Evolutionary conservation across 2,888 invertebrate genomes (phyloP), one percentile per base, ranked within the genome.

Genomic region (Drosophila gaucha): DNA sequence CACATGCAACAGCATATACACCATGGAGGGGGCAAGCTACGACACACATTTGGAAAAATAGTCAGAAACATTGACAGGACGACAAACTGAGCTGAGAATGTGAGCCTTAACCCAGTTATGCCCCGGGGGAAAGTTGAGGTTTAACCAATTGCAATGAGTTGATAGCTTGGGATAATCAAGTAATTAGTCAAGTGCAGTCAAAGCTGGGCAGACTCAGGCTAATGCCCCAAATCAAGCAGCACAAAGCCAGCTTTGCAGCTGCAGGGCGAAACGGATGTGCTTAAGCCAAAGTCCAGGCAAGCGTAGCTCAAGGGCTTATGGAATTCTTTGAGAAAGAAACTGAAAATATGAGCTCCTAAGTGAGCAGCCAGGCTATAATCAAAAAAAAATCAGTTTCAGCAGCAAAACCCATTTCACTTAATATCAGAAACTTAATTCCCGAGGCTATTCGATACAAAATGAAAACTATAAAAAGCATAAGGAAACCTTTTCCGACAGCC

Each of bases 1-100:
- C 64, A 69, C 51, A 44, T 72, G 41, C 58, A 63, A 51, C 58
- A 49, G 46, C 44, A 50, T 24, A 39, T 12, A 38, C 12, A 6
- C 38, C 22, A 41, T 14, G 3, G 8, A 2, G 39, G 8, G 22
- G 22, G n/a, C 20, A 20, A 24, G 51, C 46, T 47, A 43, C 6
- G 3, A 33, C 47, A 47, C 31, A 30, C 14, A 50, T 22, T 33
- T 35, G 28, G 10, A 22, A 39, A 59, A 60, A 50, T 67, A 24
- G 69, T 51, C 73, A 56, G 8, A 50, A 63, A 31, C 57, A 67
- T 22, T 31, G 59, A 31, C 38, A 47, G 49, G 12, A 36, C 24
- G 30, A 43, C 24, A 28, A 44, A 35, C 36, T 14, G 24, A 41
- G 44, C 30, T 56, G 38, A 14, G 22, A 24, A 24, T 5, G 14